A percentile compares a stretch with the other conserved stretches of the same genome.
These are phyloP conservation scores for Ctenomys sociabilis DNA, from an alignment of 2,113 vertebrate genomes.

Conservation along the genomic window DNA sequence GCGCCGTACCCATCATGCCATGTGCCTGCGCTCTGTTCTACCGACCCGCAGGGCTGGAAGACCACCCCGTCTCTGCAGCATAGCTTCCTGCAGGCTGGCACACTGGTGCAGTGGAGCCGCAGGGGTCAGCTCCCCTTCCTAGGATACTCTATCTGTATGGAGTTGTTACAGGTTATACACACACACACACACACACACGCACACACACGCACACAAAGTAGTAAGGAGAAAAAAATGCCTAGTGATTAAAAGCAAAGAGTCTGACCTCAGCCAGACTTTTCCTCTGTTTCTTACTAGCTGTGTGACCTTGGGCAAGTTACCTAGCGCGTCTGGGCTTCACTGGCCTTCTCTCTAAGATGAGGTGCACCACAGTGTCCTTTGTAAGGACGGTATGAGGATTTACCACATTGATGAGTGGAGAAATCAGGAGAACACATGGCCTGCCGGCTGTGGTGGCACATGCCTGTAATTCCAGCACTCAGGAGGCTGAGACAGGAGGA, in stretches of 20 bases:
- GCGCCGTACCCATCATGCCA: background rate
- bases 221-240: background rate
- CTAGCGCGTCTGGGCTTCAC: background rate
- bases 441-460: background rate
- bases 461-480: background rate
- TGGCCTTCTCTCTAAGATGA: background rate
- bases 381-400: background rate
- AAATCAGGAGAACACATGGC: background rate
- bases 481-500: background rate
- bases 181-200: background rate
- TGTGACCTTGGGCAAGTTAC: background rate
- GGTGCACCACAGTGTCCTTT: background rate
- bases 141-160: too few relatives aligned
- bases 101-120: accelerated
- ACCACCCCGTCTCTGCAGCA: background rate
- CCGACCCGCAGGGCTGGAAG: background rate
- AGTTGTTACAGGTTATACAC: background rate
- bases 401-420: background rate
- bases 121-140: background rate
- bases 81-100: background rate
- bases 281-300: background rate
- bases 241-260: background rate
- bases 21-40: accelerated
- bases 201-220: background rate
- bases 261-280: background rate